Conservation (phyloP, 1,140 invertebrate species). For the Belonocnema kinseyi region DNA sequence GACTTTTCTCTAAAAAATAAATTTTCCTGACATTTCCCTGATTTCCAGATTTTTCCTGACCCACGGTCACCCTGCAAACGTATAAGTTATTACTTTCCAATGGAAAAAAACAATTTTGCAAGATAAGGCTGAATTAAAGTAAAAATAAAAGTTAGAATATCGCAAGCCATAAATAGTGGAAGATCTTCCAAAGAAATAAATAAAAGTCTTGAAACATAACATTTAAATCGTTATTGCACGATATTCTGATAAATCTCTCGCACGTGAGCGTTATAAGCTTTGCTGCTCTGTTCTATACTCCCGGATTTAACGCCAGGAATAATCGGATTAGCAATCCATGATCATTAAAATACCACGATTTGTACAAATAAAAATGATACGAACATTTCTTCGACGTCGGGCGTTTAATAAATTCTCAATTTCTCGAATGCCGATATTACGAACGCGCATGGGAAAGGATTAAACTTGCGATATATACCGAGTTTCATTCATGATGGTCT, state of each 20-base stretch:
- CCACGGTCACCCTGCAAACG: no score
- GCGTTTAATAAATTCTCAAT: slow-evolving; percentile 14
- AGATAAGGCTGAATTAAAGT: no score
- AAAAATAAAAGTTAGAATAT: no score
- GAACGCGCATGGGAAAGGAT: slow-evolving; percentile 8
- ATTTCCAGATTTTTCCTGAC: no score
- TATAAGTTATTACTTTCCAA: no score
- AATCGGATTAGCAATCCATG: background rate
- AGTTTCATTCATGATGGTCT: slow-evolving; percentile 8
- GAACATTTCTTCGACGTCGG: background rate
- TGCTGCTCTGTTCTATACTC: background rate
- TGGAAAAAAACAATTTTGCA: no score
- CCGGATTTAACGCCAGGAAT: background rate
- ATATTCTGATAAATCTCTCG: background rate
- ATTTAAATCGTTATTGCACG: background rate
- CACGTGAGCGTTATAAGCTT: background rate
- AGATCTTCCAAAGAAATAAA: background rate
- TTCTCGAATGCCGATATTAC: background rate
- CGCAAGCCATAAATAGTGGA: no score
- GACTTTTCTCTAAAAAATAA: no score
- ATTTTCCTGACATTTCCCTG: no score
- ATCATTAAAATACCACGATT: slow-evolving; percentile 17
- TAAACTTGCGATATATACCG: slow-evolving; percentile 1
- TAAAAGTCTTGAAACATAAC: background rate
- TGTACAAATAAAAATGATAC: background rate